A percentile compares a stretch with the other conserved stretches of the same genome.
Evolutionary conservation across 2,113 vertebrate species (phyloP).

Genomic region (Ptilorrhoa leucosticta): DNA sequence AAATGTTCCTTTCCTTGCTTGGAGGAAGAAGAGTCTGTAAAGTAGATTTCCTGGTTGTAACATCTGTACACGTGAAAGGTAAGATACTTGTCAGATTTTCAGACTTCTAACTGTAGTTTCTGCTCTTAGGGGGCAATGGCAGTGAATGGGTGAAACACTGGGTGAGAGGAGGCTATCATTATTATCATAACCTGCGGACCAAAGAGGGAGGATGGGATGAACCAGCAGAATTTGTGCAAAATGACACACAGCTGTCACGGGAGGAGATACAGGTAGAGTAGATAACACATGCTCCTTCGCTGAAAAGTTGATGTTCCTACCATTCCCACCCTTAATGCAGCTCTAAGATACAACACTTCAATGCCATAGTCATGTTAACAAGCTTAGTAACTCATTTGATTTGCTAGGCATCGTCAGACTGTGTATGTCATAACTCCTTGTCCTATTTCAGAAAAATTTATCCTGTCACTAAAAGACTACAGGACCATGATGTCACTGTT

Average conservation of each 20-base stretch:
- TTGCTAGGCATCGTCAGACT: neutral
- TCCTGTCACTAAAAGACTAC: neutral
- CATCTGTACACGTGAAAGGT: neutral
- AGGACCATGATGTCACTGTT: neutral
- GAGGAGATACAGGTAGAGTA: conserved; percentile 91
- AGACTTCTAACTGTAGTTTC: neutral
- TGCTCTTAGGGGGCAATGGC: conserved; percentile 78
- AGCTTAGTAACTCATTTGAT: neutral
- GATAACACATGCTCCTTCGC: neutral
- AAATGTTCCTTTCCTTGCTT: neutral
- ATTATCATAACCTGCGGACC: conserved; percentile 86
- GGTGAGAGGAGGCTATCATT: conserved; percentile 95
- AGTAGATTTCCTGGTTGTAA: neutral
- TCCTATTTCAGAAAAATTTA: neutral
- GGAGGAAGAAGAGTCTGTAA: neutral
- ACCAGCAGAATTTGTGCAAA: conserved; percentile 82
- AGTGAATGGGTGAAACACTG: conserved; percentile 93
- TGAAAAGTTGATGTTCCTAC: neutral
- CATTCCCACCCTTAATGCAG: neutral
- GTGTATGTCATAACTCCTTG: neutral
- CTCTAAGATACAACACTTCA: neutral
- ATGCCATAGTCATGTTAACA: neutral
- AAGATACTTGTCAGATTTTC: neutral
- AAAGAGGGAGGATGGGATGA: conserved; percentile 89
- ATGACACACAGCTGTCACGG: conserved; percentile 86